Evolutionary conservation across 1,140 invertebrate species (phyloP).

Genomic region (Drosophila melanica): DNA sequence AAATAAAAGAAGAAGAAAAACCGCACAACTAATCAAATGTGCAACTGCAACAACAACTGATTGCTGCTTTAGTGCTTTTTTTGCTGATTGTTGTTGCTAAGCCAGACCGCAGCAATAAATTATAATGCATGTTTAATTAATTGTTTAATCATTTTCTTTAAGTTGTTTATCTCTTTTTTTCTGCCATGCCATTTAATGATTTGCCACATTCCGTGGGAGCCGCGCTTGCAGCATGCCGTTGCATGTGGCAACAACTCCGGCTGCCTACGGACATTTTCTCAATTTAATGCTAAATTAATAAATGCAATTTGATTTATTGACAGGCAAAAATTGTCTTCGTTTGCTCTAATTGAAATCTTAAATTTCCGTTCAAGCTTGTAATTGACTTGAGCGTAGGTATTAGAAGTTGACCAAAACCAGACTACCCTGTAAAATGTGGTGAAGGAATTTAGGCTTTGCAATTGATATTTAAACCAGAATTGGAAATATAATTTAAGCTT

Average conservation of each 20-base stretch:
- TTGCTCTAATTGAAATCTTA: constrained; percentile 79
- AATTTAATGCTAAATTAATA: constrained; percentile 77
- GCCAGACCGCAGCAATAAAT: constrained; percentile 30
- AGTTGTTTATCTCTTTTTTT: constrained; percentile 4
- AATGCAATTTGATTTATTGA: constrained; percentile 73
- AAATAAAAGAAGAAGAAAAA: constrained; percentile 23
- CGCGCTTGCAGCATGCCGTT: constrained; percentile 4
- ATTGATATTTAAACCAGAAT: too few relatives aligned
- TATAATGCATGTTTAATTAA: constrained; percentile 68
- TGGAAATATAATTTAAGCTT: too few relatives aligned
- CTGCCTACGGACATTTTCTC: constrained; percentile 16
- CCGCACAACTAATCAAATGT: constrained; percentile 50
- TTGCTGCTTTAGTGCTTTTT: neutral
- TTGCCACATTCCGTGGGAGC: constrained; percentile 48
- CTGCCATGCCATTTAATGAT: constrained; percentile 22
- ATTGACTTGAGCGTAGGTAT: constrained; percentile 62
- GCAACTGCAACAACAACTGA: constrained; percentile 42
- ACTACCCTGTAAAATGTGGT: constrained; percentile 9
- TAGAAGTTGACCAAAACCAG: neutral
- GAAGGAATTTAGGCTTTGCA: neutral
- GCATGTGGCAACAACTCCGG: constrained; percentile 16
- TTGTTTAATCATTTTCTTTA: constrained; percentile 36
- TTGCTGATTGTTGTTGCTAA: constrained; percentile 18
- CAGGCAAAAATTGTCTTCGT: constrained; percentile 27
- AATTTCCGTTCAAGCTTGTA: constrained; percentile 83